A percentile compares a stretch with the other conserved stretches of the same genome.
These are phyloP conservation scores for Ceratina australensis DNA, from an alignment of 1,140 invertebrate species.

Conservation along the genomic window DNA sequence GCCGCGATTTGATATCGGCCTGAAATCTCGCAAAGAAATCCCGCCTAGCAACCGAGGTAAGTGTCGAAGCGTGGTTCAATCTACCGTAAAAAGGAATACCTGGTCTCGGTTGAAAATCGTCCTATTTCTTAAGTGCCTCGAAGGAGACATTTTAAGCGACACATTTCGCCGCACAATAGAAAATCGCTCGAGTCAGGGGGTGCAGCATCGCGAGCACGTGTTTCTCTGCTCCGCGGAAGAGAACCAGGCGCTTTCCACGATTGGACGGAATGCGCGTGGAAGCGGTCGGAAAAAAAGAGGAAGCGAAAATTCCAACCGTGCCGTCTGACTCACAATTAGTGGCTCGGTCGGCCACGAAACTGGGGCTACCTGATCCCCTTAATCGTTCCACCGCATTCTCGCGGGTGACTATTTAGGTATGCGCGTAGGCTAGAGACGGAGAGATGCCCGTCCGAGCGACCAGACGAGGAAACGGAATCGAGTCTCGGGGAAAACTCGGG, in stretches of 20 bases:
- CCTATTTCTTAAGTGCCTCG: not conserved
- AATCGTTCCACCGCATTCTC: constrained; percentile 20
- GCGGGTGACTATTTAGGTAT: not conserved
- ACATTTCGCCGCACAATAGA: constrained; percentile 28
- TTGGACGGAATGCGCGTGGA: not conserved
- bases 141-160: constrained; percentile 18
- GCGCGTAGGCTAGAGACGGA: not conserved
- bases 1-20: not conserved
- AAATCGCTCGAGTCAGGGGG: constrained; percentile 18
- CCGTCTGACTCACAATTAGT: not conserved
- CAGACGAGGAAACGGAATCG: constrained; percentile 17
- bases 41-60: not conserved
- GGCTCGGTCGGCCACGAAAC: not conserved
- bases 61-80: not conserved
- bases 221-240: constrained; percentile 6
- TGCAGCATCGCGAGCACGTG: not conserved
- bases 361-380: constrained; percentile 32
- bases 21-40: constrained; percentile 12
- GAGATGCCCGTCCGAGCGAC: constrained; percentile 19
- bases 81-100: not conserved
- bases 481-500: constrained; percentile 36
- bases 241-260: constrained; percentile 10
- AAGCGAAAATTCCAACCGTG: not conserved
- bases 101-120: constrained; percentile 15
- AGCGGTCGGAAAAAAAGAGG: not conserved